phyloP scores from a whole-genome alignment of 2,113 vertebrate genomes.

The Cranoglanis bouderius region DNA sequence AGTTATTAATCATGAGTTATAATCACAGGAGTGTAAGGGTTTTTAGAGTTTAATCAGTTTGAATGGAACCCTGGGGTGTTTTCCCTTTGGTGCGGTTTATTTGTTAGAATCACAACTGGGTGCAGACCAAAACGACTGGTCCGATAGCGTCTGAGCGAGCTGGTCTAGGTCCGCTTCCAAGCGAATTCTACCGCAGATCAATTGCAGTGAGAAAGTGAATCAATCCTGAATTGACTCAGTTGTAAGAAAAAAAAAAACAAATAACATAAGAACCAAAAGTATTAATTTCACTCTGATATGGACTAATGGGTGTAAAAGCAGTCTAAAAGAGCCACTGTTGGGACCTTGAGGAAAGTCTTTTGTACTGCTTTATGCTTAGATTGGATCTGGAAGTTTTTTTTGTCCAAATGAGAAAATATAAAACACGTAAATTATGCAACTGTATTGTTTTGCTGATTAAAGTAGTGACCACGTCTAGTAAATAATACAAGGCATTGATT shows the following conservation, averaged over 20 bases:
- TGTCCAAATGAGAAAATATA: not conserved
- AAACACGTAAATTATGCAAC: not conserved
- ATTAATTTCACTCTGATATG: not conserved
- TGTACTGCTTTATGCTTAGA: not conserved
- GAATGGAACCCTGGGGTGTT: not conserved
- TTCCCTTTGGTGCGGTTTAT: not conserved
- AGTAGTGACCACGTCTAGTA: not conserved
- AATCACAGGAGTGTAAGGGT: not conserved
- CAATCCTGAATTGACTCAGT: not conserved
- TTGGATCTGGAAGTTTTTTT: not conserved
- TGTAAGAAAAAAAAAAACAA: too few relatives aligned
- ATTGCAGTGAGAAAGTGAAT: not conserved
- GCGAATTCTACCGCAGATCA: not conserved
- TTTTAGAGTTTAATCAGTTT: not conserved
- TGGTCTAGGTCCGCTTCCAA: not conserved
- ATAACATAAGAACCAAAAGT: not conserved
- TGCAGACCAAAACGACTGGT: too few relatives aligned
- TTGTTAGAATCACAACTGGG: not conserved
- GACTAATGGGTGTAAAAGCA: not conserved
- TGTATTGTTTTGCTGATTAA: not conserved
- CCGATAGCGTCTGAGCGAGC: too few relatives aligned
- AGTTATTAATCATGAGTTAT: not conserved
- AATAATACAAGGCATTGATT: not conserved
- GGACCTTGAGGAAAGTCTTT: not conserved
- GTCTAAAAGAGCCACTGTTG: not conserved